Base-by-base conservation (phyloP, 2,797 vertebrate species). In the Gambelia wislizenii region DNA sequence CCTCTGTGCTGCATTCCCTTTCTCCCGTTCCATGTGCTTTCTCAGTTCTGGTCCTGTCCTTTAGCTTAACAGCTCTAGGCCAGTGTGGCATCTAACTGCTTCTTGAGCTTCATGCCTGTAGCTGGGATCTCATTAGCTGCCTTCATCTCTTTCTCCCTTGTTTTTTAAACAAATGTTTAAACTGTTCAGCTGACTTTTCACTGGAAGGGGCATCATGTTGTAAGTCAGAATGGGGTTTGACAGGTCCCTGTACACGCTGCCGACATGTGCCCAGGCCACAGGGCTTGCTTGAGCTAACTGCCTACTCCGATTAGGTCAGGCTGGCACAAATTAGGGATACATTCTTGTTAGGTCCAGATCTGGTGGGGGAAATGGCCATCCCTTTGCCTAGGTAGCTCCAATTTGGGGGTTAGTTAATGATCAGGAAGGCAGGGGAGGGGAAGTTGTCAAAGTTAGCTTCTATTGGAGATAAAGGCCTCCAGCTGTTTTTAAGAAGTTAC, bases 141-240 rank as follows among this genome's bases (percentile, higher is more conserved):
- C 74, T 92, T 86, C 30, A 10, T 85, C 85, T 75, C 72, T 36
- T 25, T 49, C 25, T 85, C 85, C 52, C 64, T 75, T 89, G 8
- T 84, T 91, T 89, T n/a, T 33, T 64, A 87, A 86, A 89, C 67
- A 49, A 47, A 36, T 47, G 87, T 90, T 87, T 91, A 90, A 86
- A 83, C 36, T 0, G 2, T 70, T 93, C 78, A 61, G 83, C 39
- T 33, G 56, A 16, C 13, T 86, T 86, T 12, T 85, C 61, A 8
- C 92, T 92, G 25, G 90, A 89, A 88, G 85, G 91, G 79, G 84
- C 72, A 77, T 94, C 92, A 85, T 75, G 54, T 74, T 0, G 0
- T 85, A 93, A 94, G 84, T 88, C 79, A 44, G 79, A 85, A 93
- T 90, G 88, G 86, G 83, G 36, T 44, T 61, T 92, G 93, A 93